phyloP scores from a whole-genome alignment of 1,140 invertebrate species.

The Bradysia coprophila region DNA sequence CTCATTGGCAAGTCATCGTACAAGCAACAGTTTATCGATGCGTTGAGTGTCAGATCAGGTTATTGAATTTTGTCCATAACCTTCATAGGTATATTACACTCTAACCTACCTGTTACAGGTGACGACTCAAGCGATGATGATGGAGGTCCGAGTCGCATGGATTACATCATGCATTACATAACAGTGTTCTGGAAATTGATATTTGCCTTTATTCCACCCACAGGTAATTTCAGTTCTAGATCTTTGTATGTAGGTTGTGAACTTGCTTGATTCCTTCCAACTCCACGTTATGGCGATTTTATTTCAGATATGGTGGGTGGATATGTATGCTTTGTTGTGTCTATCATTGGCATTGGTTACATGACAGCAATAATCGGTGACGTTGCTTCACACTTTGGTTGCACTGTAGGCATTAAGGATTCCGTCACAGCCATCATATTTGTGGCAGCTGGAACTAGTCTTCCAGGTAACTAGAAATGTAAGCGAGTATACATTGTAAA shows the following conservation, averaged over 20 bases:
- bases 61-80: too few species aligned
- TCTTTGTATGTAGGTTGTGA: too few species aligned
- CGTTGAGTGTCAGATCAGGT: too few species aligned
- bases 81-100: too few species aligned
- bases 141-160: constrained; percentile 45
- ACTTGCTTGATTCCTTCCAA: too few species aligned
- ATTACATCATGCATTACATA: constrained; percentile 91
- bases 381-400: constrained; percentile 90
- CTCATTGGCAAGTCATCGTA: too few species aligned
- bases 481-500: neutral
- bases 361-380: constrained; percentile 94
- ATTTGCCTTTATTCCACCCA: constrained; percentile 95
- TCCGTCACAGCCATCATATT: constrained; percentile 92
- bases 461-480: constrained; percentile 65
- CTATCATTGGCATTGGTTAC: constrained; percentile 81
- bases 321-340: constrained; percentile 84
- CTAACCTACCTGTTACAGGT: too few species aligned
- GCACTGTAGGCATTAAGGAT: constrained; percentile 91
- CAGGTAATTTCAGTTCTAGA: too few species aligned
- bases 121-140: constrained; percentile 14
- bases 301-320: constrained; percentile 59
- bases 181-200: constrained; percentile 96
- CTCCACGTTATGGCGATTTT: too few species aligned
- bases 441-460: constrained; percentile 88
- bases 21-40: too few species aligned